These are phyloP conservation scores for Sebastes minor DNA, from an alignment of 2,797 vertebrate genomes.

Conservation along the genomic window DNA sequence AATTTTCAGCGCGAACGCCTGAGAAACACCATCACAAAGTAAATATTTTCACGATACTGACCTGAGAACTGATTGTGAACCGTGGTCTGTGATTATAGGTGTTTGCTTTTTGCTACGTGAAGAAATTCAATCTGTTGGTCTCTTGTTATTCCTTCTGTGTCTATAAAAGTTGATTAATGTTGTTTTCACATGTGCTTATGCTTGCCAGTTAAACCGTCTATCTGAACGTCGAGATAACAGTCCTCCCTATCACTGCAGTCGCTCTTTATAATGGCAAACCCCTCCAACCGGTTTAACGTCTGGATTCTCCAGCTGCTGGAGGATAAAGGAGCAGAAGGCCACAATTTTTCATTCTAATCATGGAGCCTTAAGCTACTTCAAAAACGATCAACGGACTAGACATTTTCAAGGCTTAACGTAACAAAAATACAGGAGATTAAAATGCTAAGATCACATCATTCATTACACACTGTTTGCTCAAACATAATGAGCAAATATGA, in stretches of 20 bases:
- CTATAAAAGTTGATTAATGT: conserved; percentile 56
- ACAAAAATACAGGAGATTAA: neutral
- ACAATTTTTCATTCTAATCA: conserved; percentile 14
- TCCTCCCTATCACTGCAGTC: conserved; percentile 63
- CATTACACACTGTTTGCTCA: conserved; percentile 6
- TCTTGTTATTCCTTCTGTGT: conserved; percentile 25
- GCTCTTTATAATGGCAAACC: conserved; percentile 66
- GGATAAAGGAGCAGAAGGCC: conserved; percentile 35
- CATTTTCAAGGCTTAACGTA: neutral
- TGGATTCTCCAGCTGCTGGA: conserved; percentile 70
- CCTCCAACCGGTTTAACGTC: conserved; percentile 78
- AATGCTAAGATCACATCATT: conserved; percentile 2
- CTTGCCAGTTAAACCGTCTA: conserved; percentile 76
- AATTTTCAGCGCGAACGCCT: conserved; percentile 25
- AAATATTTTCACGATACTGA: conserved; percentile 44
- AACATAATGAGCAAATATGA: neutral
- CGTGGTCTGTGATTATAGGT: conserved; percentile 13
- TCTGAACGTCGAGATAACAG: conserved; percentile 74
- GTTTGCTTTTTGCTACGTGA: conserved; percentile 27
- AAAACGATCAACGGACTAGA: neutral
- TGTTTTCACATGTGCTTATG: conserved; percentile 48
- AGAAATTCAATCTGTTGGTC: conserved; percentile 19
- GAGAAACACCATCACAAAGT: conserved; percentile 42
- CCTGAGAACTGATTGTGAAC: conserved; percentile 16
- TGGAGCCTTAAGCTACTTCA: neutral